These are phyloP conservation scores for Spilarctia lutea DNA, from an alignment of 2,888 invertebrate genomes.

Conservation along the genomic window DNA sequence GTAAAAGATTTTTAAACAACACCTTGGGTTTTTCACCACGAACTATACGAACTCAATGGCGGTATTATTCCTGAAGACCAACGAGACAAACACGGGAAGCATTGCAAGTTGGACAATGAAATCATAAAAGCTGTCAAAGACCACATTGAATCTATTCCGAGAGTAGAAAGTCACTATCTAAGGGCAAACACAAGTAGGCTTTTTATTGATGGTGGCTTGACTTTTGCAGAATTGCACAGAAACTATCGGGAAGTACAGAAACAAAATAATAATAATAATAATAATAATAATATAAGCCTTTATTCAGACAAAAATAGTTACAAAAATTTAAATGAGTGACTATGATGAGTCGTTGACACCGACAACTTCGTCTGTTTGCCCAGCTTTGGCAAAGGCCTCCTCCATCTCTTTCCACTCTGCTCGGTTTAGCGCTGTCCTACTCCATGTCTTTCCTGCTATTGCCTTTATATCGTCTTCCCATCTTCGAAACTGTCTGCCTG, in stretches of 20 bases:
- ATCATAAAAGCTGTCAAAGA: not conserved
- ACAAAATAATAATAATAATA: not conserved
- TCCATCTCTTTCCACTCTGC: too few relatives aligned
- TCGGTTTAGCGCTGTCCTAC: too few relatives aligned
- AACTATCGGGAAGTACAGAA: not conserved
- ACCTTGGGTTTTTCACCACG: not conserved
- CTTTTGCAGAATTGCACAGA: slow-evolving; percentile 9
- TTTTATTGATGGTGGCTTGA: slow-evolving; percentile 2
- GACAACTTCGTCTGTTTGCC: too few relatives aligned
- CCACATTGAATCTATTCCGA: slow-evolving; percentile 16
- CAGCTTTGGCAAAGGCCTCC: too few relatives aligned
- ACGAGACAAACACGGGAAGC: slow-evolving; percentile 3
- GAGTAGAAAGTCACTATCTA: slow-evolving; percentile 12
- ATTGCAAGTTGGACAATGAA: not conserved
- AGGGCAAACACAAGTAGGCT: not conserved
- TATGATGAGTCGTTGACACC: too few relatives aligned
- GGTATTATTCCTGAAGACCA: not conserved
- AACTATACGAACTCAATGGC: not conserved
- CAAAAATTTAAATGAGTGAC: too few relatives aligned
- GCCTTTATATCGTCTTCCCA: too few relatives aligned
- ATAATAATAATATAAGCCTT: too few relatives aligned
- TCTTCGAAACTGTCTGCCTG: too few relatives aligned
- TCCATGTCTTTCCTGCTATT: too few relatives aligned
- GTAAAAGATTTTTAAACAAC: slow-evolving; percentile 4
- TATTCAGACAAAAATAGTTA: too few relatives aligned